A percentile compares a stretch with the other conserved stretches of the same genome.
Conservation (phyloP, 2,888 invertebrate species). For the Xestoiulus laeticollis region DNA sequence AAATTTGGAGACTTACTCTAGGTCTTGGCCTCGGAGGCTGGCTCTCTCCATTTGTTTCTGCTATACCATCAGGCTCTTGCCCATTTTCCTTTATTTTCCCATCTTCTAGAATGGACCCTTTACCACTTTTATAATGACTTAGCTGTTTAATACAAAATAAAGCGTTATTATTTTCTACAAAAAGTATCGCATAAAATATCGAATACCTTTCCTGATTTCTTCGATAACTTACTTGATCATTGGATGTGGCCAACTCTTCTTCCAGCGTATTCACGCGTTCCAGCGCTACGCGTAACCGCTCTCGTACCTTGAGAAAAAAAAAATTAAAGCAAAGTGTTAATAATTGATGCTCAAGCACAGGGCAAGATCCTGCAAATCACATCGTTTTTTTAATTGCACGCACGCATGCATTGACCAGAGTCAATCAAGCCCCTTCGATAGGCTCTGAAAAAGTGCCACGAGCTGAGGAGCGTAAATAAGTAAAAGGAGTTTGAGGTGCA, state of each 20-base stretch:
- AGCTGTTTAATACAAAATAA: neutral
- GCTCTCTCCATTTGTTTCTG: constrained; percentile 71
- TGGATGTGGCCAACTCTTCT: constrained; percentile 93
- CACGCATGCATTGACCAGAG: no score
- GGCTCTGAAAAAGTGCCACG: no score
- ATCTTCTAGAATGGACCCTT: neutral
- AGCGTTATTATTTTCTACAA: neutral
- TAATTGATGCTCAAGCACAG: neutral
- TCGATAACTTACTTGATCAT: constrained; percentile 82
- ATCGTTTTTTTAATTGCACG: no score
- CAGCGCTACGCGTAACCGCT: constrained; percentile 93
- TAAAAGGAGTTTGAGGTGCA: no score
- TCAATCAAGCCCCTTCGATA: no score
- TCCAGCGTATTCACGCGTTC: constrained; percentile 96
- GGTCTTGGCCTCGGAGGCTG: constrained; percentile 30
- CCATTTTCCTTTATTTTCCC: constrained; percentile 52
- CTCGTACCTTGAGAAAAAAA: constrained; percentile 89
- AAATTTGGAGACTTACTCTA: neutral
- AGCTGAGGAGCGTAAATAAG: no score
- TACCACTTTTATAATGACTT: constrained; percentile 46
- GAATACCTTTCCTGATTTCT: constrained; percentile 56
- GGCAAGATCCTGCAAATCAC: no score
- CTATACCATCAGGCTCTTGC: constrained; percentile 77
- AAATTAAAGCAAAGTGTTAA: constrained; percentile 36
- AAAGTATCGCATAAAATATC: neutral